Percentiles rank a stretch among this genome's conserved stretches.
Conservation (phyloP, 2,113 vertebrate genomes). For the Ascaphus truei region DNA sequence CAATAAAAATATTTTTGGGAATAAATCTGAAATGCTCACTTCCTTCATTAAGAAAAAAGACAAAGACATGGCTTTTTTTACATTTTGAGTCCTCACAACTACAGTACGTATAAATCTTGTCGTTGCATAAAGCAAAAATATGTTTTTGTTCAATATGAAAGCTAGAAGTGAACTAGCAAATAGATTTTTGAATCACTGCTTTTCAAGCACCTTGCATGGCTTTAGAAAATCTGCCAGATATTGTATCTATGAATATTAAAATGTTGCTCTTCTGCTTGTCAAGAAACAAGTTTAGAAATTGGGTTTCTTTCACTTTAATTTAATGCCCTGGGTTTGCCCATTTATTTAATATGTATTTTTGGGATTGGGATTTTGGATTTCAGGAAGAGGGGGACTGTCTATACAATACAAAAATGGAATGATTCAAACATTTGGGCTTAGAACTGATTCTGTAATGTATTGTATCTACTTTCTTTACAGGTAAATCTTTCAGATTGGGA, state of each 20-base stretch:
- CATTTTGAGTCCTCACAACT: too few species aligned
- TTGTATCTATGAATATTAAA: not conserved
- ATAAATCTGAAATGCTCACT: too few species aligned
- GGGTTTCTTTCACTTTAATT: not conserved
- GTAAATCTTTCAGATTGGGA: constrained; percentile 19
- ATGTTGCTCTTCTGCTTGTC: not conserved
- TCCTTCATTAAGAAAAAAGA: too few species aligned
- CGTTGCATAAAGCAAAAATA: too few species aligned
- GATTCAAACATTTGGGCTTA: not conserved
- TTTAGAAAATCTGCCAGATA: not conserved
- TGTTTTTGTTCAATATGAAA: too few species aligned
- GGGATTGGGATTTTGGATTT: not conserved
- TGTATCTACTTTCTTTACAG: constrained; percentile 3
- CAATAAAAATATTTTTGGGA: too few species aligned
- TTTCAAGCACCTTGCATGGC: too few species aligned
- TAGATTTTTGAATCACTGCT: too few species aligned
- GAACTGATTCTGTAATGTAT: not conserved
- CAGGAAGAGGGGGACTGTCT: not conserved
- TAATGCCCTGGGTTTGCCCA: not conserved
- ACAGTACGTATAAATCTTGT: too few species aligned
- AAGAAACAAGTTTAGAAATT: not conserved
- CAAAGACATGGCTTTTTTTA: too few species aligned
- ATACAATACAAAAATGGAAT: not conserved
- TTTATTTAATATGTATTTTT: not conserved
- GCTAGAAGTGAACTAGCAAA: too few species aligned